Conservation (phyloP, 2,113 vertebrate genomes). For the Xiphorhynchus elegans region DNA sequence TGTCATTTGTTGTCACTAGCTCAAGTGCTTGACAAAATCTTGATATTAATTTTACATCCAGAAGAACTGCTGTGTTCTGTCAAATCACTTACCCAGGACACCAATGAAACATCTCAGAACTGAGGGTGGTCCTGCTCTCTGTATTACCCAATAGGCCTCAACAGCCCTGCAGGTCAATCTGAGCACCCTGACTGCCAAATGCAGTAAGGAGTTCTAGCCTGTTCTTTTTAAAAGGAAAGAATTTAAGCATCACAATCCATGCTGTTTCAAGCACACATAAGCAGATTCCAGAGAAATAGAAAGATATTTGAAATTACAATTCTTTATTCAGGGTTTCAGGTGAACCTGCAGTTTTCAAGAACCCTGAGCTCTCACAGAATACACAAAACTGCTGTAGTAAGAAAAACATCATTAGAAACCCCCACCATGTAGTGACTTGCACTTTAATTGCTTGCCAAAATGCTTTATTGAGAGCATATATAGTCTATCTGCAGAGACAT, state of each 20-base stretch:
- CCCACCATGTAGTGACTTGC: background rate
- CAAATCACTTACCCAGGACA: fast-evolving
- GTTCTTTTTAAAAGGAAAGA: background rate
- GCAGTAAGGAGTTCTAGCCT: background rate
- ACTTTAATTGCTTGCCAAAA: background rate
- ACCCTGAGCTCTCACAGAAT: background rate
- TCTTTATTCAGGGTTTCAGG: background rate
- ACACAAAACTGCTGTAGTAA: background rate
- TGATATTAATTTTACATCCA: background rate
- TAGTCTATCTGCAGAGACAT: background rate
- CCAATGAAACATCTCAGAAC: background rate
- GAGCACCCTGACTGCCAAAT: background rate
- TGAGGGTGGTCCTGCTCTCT: background rate
- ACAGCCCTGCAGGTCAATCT: background rate
- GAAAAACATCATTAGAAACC: background rate
- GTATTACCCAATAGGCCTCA: fast-evolving
- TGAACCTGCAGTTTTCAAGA: background rate
- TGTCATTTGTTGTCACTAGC: background rate
- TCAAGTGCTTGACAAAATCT: background rate
- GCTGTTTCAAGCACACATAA: background rate
- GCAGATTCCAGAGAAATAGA: background rate
- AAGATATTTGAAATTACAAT: background rate
- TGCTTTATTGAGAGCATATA: background rate
- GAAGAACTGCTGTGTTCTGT: background rate
- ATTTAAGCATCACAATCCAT: background rate